Evolutionary conservation across 2,797 vertebrate species (phyloP).

Genomic region (Argentina silus): DNA sequence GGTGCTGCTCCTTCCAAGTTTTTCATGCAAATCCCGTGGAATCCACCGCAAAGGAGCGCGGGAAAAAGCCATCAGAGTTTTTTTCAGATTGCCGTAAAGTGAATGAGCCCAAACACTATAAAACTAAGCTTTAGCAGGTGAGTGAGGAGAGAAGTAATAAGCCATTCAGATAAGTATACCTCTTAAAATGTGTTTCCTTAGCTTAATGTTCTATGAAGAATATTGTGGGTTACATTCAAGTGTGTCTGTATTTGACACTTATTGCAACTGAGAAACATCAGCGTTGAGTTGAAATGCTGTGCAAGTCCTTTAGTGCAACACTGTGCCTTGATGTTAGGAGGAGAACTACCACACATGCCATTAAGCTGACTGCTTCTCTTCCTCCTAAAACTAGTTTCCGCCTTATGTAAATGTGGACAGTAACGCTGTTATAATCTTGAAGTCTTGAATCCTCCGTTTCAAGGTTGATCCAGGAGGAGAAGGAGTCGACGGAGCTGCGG

Average conservation of each 20-base stretch:
- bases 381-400: no score
- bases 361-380: not conserved
- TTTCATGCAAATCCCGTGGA: slow-evolving; percentile 30
- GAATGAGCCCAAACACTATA: not conserved
- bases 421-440: not conserved
- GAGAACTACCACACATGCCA: not conserved
- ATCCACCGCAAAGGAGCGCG: slow-evolving; percentile 17
- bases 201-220: not conserved
- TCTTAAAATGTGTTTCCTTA: not conserved
- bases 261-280: not conserved
- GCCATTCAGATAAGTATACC: not conserved
- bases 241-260: not conserved
- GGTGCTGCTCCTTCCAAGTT: slow-evolving; percentile 19
- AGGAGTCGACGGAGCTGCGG: slow-evolving; percentile 95
- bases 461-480: slow-evolving; percentile 98
- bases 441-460: not conserved
- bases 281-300: not conserved
- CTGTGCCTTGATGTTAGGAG: not conserved
- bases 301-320: not conserved
- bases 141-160: not conserved
- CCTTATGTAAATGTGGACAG: no score
- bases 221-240: not conserved
- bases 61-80: not conserved
- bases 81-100: not conserved
- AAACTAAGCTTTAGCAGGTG: not conserved